Conservation (phyloP, 1,140 invertebrate species). For the Harpegnathos saltator region DNA sequence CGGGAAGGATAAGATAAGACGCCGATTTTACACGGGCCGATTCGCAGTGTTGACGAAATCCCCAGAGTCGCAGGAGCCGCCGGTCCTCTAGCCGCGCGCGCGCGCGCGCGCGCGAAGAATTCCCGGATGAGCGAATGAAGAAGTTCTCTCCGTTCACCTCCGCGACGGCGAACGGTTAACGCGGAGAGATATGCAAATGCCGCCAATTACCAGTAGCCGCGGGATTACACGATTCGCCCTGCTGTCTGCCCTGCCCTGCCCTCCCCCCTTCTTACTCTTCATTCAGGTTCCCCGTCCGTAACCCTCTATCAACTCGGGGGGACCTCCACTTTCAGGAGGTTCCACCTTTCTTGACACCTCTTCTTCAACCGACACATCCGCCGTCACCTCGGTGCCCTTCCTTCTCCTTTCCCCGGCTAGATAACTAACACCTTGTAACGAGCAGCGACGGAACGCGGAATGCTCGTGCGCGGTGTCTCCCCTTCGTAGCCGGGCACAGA, state of each 20-base stretch:
- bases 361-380: slow-evolving; percentile 31
- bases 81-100: too few relatives aligned
- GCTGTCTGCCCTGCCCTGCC: neutral
- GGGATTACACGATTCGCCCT: slow-evolving; percentile 76
- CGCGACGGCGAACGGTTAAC: slow-evolving; percentile 52
- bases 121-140: neutral
- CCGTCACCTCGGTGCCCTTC: slow-evolving; percentile 24
- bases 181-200: slow-evolving; percentile 82
- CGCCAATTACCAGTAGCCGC: slow-evolving; percentile 82
- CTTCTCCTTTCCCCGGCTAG: slow-evolving; percentile 20
- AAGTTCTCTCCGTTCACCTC: slow-evolving; percentile 49
- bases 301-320: slow-evolving; percentile 54
- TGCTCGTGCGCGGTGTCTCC: neutral
- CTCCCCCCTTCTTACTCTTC: slow-evolving; percentile 25
- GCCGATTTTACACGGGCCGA: neutral
- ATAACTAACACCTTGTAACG: slow-evolving; percentile 77
- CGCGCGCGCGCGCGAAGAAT: slow-evolving; percentile 11
- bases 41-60: neutral
- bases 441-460: slow-evolving; percentile 40
- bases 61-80: neutral
- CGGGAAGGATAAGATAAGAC: too few relatives aligned
- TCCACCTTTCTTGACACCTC: slow-evolving; percentile 47
- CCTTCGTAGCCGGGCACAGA: slow-evolving; percentile 5
- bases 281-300: slow-evolving; percentile 6
- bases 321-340: slow-evolving; percentile 21